Percentiles rank a stretch among this genome's conserved stretches.
Conservation (phyloP, 2,888 invertebrate genomes). For the Geophilus truncorum region DNA sequence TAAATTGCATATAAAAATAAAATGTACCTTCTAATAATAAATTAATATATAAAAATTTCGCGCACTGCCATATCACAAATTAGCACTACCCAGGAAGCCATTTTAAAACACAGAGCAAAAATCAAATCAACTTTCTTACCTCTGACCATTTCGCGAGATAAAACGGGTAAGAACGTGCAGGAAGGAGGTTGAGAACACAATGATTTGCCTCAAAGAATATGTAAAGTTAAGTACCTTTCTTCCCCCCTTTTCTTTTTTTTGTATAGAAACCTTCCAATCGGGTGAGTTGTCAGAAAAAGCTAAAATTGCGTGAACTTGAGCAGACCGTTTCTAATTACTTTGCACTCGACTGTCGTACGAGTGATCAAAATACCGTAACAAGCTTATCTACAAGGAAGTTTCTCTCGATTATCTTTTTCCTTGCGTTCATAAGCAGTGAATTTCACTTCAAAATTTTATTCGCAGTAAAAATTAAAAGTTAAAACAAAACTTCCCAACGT, state of each 20-base stretch:
- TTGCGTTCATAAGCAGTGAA: no score
- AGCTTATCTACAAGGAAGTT: neutral
- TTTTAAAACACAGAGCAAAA: neutral
- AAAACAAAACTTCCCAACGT: no score
- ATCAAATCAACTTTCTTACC: neutral
- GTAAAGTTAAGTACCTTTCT: neutral
- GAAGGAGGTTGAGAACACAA: neutral
- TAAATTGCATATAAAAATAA: no score
- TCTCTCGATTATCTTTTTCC: neutral
- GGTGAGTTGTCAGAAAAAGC: neutral
- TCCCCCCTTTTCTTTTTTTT: no score
- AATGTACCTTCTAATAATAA: no score
- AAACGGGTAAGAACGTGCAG: neutral
- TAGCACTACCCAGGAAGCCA: no score
- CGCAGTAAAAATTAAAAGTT: no score
- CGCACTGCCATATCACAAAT: no score
- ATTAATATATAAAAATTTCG: no score
- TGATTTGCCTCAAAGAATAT: neutral
- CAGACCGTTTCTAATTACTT: neutral
- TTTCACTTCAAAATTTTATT: neutral
- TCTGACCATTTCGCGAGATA: neutral
- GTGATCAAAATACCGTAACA: neutral
- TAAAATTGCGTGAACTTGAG: neutral
- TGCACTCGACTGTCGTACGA: neutral
- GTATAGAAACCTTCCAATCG: neutral